A percentile compares a stretch with the other conserved stretches of the same genome.
Conservation (phyloP, 2,888 invertebrate genomes). For the Sycophila texana region DNA sequence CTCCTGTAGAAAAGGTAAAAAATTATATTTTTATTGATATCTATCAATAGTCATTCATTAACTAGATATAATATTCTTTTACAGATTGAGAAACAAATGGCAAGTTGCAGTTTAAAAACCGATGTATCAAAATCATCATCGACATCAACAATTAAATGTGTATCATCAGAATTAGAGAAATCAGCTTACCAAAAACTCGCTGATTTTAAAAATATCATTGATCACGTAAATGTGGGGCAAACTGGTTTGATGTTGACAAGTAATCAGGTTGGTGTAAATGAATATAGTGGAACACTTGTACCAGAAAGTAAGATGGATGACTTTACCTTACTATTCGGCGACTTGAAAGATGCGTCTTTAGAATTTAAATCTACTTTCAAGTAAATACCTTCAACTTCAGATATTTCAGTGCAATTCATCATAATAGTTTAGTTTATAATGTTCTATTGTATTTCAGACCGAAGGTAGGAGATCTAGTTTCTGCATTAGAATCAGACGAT, state of each 20-base stretch:
- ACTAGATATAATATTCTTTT: not conserved
- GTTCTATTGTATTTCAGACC: slow-evolving; percentile 58
- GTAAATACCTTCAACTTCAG: too few relatives aligned
- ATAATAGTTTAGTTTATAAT: slow-evolving; percentile 42
- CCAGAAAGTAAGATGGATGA: slow-evolving; percentile 2
- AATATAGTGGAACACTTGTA: slow-evolving; percentile 59
- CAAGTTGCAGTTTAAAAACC: not conserved
- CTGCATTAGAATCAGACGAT: slow-evolving; percentile 56
- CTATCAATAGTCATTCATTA: too few relatives aligned
- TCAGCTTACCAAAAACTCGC: slow-evolving; percentile 5
- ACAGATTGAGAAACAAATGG: slow-evolving; percentile 2
- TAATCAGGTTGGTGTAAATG: slow-evolving; percentile 52
- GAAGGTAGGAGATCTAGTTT: slow-evolving; percentile 64
- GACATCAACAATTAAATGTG: too few relatives aligned
- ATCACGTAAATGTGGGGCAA: slow-evolving; percentile 32
- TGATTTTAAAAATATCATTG: slow-evolving; percentile 39
- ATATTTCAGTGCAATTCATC: not conserved
- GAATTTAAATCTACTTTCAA: too few relatives aligned
- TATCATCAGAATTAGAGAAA: not conserved
- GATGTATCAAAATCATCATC: not conserved
- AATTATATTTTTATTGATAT: too few relatives aligned
- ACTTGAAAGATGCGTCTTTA: slow-evolving; percentile 51
- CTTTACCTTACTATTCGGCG: slow-evolving; percentile 53
- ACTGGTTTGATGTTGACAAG: slow-evolving; percentile 56
- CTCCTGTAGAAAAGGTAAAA: slow-evolving; percentile 1